Conservation (phyloP, 1,140 invertebrate species). For the Bacillus rossius region DNA sequence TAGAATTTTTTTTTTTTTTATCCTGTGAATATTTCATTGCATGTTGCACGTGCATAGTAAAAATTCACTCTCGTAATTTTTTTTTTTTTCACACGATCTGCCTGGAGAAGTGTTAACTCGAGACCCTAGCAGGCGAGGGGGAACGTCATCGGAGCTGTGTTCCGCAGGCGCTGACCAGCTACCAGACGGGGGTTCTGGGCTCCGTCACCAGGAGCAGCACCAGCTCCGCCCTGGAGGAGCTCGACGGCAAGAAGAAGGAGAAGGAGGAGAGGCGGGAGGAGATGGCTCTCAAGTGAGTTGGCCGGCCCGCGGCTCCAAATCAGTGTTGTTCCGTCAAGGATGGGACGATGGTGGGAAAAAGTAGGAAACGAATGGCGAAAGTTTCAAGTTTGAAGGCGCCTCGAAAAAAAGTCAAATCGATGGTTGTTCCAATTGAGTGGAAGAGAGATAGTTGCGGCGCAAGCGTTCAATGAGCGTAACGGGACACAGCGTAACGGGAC, state of each 20-base stretch:
- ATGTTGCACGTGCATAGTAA: too few species aligned
- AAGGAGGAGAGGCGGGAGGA: conserved; percentile 62
- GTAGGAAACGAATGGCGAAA: not conserved
- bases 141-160: conserved; percentile 31
- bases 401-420: too few species aligned
- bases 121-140: conserved; percentile 22
- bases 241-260: conserved; percentile 49
- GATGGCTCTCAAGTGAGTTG: conserved; percentile 63
- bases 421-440: too few species aligned
- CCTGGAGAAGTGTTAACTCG: too few species aligned
- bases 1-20: too few species aligned
- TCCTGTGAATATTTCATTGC: too few species aligned
- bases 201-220: conserved; percentile 71
- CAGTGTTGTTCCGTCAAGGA: not conserved
- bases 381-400: not conserved
- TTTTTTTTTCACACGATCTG: too few species aligned
- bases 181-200: conserved; percentile 48
- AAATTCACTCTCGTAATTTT: too few species aligned
- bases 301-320: too few species aligned
- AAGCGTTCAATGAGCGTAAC: too few species aligned
- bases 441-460: not conserved
- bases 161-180: conserved; percentile 47
- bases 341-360: too few species aligned
- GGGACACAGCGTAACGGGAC: too few species aligned
- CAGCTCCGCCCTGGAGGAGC: conserved; percentile 66